Evolutionary conservation across 2,888 invertebrate genomes (phyloP).

Genomic region (Lepidocyrtinus sp.): DNA sequence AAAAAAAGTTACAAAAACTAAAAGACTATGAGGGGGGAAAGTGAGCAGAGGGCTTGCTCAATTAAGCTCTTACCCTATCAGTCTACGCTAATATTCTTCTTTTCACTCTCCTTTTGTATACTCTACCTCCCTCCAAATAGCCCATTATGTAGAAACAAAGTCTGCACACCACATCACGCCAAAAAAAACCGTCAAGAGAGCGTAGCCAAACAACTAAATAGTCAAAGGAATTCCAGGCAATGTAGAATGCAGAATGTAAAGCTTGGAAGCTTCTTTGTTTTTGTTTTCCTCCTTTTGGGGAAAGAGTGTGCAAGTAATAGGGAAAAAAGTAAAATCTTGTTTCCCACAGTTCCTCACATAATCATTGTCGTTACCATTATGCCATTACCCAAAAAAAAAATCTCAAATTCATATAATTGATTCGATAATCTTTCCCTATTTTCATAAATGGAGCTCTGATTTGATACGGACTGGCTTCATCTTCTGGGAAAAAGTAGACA

Average conservation of each 20-base stretch:
- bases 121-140: not conserved
- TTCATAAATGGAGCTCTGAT: constrained; percentile 9
- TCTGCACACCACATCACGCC: not conserved
- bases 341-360: constrained; percentile 42
- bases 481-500: too few species aligned
- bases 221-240: not conserved
- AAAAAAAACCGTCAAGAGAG: not conserved
- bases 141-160: not conserved
- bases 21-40: constrained; percentile 18
- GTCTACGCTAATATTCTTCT: not conserved
- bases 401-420: constrained; percentile 57
- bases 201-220: too few species aligned
- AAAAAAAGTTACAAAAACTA: constrained; percentile 39
- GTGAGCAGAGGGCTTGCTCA: constrained; percentile 40
- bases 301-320: constrained; percentile 51
- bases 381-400: constrained; percentile 51
- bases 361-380: constrained; percentile 62
- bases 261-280: not conserved
- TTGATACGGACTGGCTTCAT: too few species aligned
- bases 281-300: not conserved
- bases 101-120: not conserved
- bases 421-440: constrained; percentile 44
- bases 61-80: constrained; percentile 46
- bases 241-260: not conserved
- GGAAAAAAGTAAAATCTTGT: constrained; percentile 46